Evolutionary conservation across 2,888 invertebrate species (phyloP).

Genomic region (Leptinotarsa tumamoca): DNA sequence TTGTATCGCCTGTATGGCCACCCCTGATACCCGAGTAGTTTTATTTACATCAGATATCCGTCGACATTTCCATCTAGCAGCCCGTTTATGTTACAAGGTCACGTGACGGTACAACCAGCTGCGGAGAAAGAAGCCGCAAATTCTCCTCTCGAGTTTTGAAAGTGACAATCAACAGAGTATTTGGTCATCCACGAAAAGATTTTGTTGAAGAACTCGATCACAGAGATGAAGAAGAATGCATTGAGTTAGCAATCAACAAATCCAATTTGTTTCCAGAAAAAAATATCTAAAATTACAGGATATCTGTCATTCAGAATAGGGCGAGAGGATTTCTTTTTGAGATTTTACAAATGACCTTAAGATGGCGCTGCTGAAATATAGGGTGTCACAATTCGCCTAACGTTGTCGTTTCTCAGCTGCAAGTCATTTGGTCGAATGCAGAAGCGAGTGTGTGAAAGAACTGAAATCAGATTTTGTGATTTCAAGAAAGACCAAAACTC

Average conservation of each 20-base stretch:
- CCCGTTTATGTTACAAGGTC: conserved; percentile 55
- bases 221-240: not conserved
- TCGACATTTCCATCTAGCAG: conserved; percentile 51
- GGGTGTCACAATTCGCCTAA: no score
- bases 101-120: conserved; percentile 46
- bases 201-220: not conserved
- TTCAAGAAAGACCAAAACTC: no score
- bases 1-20: conserved; percentile 42
- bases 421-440: no score
- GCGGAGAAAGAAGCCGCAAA: not conserved
- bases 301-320: not conserved
- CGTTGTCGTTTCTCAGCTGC: no score
- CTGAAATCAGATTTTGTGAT: no score
- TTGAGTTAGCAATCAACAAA: not conserved
- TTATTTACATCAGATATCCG: conserved; percentile 55
- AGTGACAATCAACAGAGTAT: not conserved
- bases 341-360: no score
- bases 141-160: not conserved
- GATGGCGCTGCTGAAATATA: no score
- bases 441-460: no score
- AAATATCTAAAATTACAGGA: not conserved
- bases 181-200: no score
- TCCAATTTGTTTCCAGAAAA: not conserved
- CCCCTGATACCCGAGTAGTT: conserved; percentile 44
- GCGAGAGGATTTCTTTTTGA: no score